These are phyloP conservation scores for Platyscapa corneri DNA, from an alignment of 1,140 invertebrate genomes.

Conservation along the genomic window DNA sequence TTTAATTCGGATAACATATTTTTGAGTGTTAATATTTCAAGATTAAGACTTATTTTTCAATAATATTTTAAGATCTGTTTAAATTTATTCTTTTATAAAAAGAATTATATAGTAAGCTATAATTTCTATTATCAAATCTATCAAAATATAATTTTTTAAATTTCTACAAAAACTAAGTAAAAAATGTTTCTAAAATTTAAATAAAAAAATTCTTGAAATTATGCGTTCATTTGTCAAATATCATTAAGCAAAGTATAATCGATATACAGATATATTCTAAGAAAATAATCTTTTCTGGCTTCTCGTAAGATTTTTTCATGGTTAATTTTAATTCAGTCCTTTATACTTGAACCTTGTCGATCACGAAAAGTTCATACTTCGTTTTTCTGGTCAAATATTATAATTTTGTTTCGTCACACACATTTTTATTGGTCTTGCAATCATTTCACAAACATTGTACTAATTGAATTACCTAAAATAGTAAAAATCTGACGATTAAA, in stretches of 20 bases:
- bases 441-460: not conserved
- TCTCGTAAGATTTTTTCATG: not conserved
- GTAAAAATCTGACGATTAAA: not conserved
- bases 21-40: not conserved
- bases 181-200: constrained; percentile 2
- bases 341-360: constrained; percentile 17
- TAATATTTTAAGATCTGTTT: not conserved
- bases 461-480: not conserved
- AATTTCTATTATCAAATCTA: constrained; percentile 27
- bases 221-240: not conserved
- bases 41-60: not conserved
- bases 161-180: not conserved
- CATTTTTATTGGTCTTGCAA: constrained; percentile 14
- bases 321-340: constrained; percentile 36
- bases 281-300: constrained; percentile 3
- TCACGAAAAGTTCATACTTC: constrained; percentile 16
- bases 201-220: constrained; percentile 2
- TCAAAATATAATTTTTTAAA: constrained; percentile 9
- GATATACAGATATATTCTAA: constrained; percentile 19
- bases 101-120: constrained; percentile 14
- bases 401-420: not conserved
- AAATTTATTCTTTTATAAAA: constrained; percentile 44
- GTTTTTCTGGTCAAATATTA: constrained; percentile 6
- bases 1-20: not conserved
- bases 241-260: not conserved